These are phyloP conservation scores for Spinus olivaceus DNA, from an alignment of 2,797 vertebrate genomes.

Conservation along the genomic window DNA sequence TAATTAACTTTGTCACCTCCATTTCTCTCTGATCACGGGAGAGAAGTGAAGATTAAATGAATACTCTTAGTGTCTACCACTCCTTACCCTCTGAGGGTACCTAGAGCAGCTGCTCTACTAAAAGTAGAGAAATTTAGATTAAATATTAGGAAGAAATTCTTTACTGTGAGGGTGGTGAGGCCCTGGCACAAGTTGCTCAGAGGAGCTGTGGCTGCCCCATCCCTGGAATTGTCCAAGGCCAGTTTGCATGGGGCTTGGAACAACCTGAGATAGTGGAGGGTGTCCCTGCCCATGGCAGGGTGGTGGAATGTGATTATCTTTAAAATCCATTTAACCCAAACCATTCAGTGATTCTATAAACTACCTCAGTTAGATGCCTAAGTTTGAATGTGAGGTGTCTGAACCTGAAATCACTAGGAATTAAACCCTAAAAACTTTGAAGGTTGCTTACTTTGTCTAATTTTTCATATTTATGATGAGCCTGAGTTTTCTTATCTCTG, in stretches of 20 bases:
- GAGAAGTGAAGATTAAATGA: background rate
- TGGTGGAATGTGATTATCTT: background rate
- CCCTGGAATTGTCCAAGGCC: background rate
- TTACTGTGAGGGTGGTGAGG: background rate
- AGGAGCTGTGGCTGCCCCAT: background rate
- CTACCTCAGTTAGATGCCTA: background rate
- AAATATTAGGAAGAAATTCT: background rate
- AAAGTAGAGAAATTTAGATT: background rate
- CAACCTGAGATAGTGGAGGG: fast-evolving
- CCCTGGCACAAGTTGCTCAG: fast-evolving
- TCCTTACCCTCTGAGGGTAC: background rate
- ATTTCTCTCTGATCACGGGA: background rate
- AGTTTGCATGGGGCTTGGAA: fast-evolving
- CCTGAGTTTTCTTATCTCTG: background rate
- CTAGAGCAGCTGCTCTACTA: background rate
- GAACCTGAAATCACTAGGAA: background rate
- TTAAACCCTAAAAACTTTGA: background rate
- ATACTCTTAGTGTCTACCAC: background rate
- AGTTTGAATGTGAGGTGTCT: background rate
- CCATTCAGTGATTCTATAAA: background rate
- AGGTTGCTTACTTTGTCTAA: background rate
- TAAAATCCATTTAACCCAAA: background rate
- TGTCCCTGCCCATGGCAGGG: background rate
- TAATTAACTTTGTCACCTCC: background rate
- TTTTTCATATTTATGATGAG: background rate